A percentile compares a stretch with the other conserved stretches of the same genome.
phyloP scores from a whole-genome alignment of 2,888 invertebrate genomes.

The Ophioninae sp. region DNA sequence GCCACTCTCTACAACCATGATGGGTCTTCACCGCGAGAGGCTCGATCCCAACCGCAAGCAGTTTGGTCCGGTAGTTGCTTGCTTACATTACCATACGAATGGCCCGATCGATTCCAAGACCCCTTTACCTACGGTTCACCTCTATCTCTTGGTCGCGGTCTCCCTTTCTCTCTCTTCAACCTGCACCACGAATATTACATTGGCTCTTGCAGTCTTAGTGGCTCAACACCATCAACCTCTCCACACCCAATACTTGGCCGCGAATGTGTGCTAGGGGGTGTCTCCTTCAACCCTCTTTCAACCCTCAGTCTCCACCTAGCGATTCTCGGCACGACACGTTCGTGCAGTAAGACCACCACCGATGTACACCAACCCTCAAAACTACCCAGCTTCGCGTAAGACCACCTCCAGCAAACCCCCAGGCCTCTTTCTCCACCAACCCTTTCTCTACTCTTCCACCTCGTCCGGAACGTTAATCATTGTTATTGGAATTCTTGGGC shows the following conservation, averaged over 20 bases:
- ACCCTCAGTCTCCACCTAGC: constrained; percentile 23
- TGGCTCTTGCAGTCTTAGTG: constrained; percentile 44
- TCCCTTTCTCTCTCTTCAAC: constrained; percentile 26
- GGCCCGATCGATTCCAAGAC: constrained; percentile 78
- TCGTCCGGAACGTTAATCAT: constrained; percentile 71
- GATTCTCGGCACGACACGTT: constrained; percentile 59
- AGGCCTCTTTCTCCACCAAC: too few species aligned
- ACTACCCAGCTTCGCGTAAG: constrained; percentile 46
- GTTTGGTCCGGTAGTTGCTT: constrained; percentile 80
- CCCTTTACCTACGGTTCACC: constrained; percentile 64
- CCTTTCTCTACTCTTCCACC: constrained; percentile 50
- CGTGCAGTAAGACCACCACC: constrained; percentile 57
- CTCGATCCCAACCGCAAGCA: constrained; percentile 73
- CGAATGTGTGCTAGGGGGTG: constrained; percentile 19
- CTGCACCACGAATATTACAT: constrained; percentile 55
- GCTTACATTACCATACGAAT: constrained; percentile 81
- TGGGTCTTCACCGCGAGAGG: constrained; percentile 66
- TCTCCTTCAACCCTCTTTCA: constrained; percentile 44
- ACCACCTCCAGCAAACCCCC: too few species aligned
- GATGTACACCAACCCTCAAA: constrained; percentile 63
- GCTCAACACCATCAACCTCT: constrained; percentile 31
- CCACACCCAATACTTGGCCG: not conserved
- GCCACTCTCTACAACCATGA: constrained; percentile 42
- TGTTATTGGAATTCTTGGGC: constrained; percentile 69
- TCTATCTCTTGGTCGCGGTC: constrained; percentile 19